Evolutionary conservation across 2,888 invertebrate species (phyloP), one percentile per base, ranked within the genome.

Genomic region (Melieria omissa): DNA sequence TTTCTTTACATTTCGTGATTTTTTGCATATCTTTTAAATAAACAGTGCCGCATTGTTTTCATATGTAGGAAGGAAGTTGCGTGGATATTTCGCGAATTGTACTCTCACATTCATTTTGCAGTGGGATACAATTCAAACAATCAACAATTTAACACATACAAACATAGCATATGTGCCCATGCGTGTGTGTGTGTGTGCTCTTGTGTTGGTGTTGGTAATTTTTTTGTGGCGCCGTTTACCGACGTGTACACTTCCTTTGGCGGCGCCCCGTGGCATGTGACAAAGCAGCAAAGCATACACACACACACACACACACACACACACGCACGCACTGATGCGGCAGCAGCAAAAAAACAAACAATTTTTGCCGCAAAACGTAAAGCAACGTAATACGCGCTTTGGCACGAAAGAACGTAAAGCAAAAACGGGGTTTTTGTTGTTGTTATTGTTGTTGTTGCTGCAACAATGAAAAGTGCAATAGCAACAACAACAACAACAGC

Each of bases 1-100:
- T 79, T 80, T 81, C 76, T 81, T 81, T 80, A 77, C 81, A 77
- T 78, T 81, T 80, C 82, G 80, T 82, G 82, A 81, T 81, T 81
- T 81, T 80, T 80, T 75, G 81, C 78, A 81, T 79, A 80, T 80
- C 79, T 78, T 44, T 14, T 47, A 63, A 52, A 5, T 29, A 64
- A 58, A 58, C 6, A 58, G 29, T 3, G 29, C 2, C 29, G 29
- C 29, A 29, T 2, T 29, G 29, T 29, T 29, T 29, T 29, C 29
- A 29, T 29, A 29, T 29, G 29, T 29, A 29, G 29, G 29, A 29
- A 29, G 2, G 1, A 29, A 29, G 29, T 29, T 29, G 29, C 29
- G 29, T 29, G 29, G 29, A 29, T 29, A 29, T 29, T 29, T 3
- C 29, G 29, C 29, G 29, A 29, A 29, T 29, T 29, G 29, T 29